Evolutionary conservation across 2,888 invertebrate species (phyloP), one percentile per base, ranked within the genome.

Genomic region (Subacronicta megacephala): DNA sequence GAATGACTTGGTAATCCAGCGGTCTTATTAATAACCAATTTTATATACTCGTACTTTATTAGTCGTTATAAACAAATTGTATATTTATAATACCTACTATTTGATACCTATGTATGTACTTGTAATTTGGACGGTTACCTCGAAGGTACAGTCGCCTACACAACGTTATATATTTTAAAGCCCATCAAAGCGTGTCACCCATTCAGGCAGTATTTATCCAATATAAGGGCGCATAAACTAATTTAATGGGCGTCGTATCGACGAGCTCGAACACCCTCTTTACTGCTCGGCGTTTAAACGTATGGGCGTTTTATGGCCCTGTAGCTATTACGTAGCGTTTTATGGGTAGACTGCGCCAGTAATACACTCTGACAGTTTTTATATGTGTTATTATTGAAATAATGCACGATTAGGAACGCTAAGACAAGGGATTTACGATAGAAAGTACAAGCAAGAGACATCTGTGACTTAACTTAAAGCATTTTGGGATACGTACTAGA

Each of bases 221-320:
- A 62, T 62, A 68, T 68, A 68, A 63, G 65, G 47, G 57, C 51
- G 53, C 74, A 75, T 80, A 80, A 82, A 81, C 80, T 80, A 81
- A 76, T 82, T 83, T 81, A 82, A 83, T 78, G 80, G 59, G 49
- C 64, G 64, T 65, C 72, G 71, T 70, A 75, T 69, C 65, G 77
- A 65, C 72, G 74, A 67, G 63, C 67, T 43, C 57, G 64, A 63
- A 59, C 63, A 56, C 57, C 62, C 67, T 68, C 72, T 81, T 82
- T 81, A 82, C 71, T 69, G 79, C 72, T 60, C 62, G 75, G 53
- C 85, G 82, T 82, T 86, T 83, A 83, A 83, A 75, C 82, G 82
- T 85, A 87, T 81, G 70, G 76, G 75, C 65, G 69, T 80, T 85
- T 87, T 84, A 86, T 70, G 75, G 56, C 49, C 62, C 67, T 62